Conservation (phyloP, 2,888 invertebrate species). For the Eupithecia vulgata region DNA sequence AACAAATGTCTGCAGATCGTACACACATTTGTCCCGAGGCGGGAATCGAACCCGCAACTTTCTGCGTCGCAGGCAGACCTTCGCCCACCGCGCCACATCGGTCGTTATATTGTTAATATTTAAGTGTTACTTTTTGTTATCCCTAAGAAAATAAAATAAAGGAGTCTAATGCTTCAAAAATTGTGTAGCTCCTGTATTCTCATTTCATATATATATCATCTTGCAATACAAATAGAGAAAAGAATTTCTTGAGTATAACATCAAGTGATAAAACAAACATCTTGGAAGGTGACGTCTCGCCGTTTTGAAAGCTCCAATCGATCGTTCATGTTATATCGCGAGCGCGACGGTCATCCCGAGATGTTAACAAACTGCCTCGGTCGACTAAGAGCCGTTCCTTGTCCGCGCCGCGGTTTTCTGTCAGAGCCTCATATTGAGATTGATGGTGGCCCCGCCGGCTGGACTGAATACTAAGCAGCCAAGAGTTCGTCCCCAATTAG, state of each 20-base stretch:
- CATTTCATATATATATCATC: neutral
- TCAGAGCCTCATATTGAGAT: constrained; percentile 81
- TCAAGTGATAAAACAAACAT: neutral
- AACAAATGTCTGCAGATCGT: too few relatives aligned
- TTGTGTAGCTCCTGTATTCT: too few relatives aligned
- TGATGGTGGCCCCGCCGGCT: constrained; percentile 74
- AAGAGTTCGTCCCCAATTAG: constrained; percentile 78
- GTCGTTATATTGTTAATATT: too few relatives aligned
- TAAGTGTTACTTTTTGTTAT: too few relatives aligned
- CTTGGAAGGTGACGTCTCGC: neutral
- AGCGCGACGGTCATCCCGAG: constrained; percentile 46
- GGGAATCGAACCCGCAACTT: too few relatives aligned
- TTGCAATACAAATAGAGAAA: neutral
- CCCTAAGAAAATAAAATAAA: too few relatives aligned
- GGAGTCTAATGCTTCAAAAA: too few relatives aligned
- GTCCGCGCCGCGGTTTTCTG: constrained; percentile 74
- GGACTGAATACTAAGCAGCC: constrained; percentile 78
- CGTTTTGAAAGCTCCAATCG: constrained; percentile 5
- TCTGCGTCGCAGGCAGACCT: too few relatives aligned
- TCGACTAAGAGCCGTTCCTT: constrained; percentile 79
- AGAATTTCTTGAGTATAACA: neutral
- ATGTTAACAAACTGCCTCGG: constrained; percentile 56
- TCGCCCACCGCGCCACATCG: too few relatives aligned
- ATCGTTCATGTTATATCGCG: constrained; percentile 64
- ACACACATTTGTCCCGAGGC: too few relatives aligned